Evolutionary conservation across 1,140 invertebrate species (phyloP), one percentile per base, ranked within the genome.

Genomic region (Charaxes varanes): DNA sequence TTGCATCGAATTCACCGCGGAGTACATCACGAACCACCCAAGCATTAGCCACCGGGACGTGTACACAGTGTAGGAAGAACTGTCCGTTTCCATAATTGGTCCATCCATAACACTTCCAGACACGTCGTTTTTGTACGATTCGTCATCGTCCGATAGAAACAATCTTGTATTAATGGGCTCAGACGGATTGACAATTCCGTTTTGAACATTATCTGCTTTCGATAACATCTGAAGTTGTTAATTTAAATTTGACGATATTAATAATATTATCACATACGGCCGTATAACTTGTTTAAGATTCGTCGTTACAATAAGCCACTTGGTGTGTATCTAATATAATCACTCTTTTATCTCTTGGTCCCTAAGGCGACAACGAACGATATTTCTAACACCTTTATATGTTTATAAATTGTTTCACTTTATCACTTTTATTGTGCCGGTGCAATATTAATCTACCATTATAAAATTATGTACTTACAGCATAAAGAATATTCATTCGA

Each of bases 1-100:
- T 68, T 96, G 94, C 88, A 92, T 90, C 35, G 90, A 90, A 79
- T 97, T 98, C 38, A 91, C 93, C 36, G 95, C 90, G 4, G 96
- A 97, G 70, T 94, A 97, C 5, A 93, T 44, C 3, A 94, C 92
- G 78, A 98, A 99, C 16, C 98, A 87, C 6, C 74, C 69, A 19
- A 99, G 82, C 41, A 98, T 93, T 4, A 95, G 32, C 94, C 95
- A 99, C 81, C 97, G 81, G 36, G 84, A 85, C 41, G 80, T 88
- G 69, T 92, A 94, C 5, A 94, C 72, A 33, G 41, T 53, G 33
- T 74, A 68, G 2, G 14, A 30, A 12, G 37, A 21, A n/a, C 24
- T 35, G 4, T 43, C 30, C 3, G 43, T 16, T 7, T 61, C 58
- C 12, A 64, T 35, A 4, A 49, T 43, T 0, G 66, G 27, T 3